phyloP scores from a whole-genome alignment of 1,140 invertebrate species.

The Scylla paramamosain region DNA sequence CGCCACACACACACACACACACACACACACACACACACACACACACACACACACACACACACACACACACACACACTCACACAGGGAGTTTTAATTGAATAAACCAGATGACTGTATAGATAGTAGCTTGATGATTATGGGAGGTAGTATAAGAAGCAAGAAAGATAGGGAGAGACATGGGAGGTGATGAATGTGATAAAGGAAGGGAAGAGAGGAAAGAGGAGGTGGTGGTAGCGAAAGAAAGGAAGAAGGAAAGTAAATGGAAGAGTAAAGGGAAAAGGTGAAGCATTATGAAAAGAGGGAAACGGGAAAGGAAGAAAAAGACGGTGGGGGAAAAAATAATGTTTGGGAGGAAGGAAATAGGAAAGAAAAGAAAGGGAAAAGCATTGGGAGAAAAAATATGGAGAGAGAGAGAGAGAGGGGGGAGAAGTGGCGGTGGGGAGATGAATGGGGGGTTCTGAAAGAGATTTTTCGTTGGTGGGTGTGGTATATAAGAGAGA shows the following conservation, averaged over 20 bases:
- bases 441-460: neutral
- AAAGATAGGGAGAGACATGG: neutral
- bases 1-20: neutral
- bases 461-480: neutral
- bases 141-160: neutral
- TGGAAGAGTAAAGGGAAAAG: neutral
- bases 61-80: too few species aligned
- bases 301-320: conserved; percentile 11
- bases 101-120: neutral
- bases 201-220: neutral
- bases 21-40: too few species aligned
- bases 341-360: neutral
- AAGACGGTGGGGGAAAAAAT: neutral
- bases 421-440: neutral
- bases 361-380: too few species aligned
- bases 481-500: neutral
- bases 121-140: too few species aligned
- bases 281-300: neutral
- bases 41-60: too few species aligned
- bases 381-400: too few species aligned
- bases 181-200: neutral
- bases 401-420: too few species aligned
- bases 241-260: neutral
- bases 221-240: neutral
- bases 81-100: neutral